Conservation (phyloP, 2,113 vertebrate species). For the Syngnathus typhle region DNA sequence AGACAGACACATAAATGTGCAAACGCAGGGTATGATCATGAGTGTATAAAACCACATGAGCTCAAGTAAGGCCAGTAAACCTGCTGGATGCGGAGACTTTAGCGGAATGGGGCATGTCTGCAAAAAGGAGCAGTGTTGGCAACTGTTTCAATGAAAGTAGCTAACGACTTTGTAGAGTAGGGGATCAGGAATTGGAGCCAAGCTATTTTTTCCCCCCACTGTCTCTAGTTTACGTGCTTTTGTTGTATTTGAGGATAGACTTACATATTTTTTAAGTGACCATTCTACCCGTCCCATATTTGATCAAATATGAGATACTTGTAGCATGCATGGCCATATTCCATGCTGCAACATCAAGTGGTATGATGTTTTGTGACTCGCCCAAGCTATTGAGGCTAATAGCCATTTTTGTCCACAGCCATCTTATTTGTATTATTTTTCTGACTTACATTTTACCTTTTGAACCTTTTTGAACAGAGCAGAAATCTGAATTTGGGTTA, state of each 20-base stretch:
- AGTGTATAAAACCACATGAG: conserved; percentile 33
- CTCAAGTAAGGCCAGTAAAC: conserved; percentile 29
- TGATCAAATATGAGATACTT: not conserved
- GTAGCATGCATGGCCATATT: not conserved
- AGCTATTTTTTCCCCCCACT: not conserved
- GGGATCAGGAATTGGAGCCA: not conserved
- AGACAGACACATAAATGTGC: conserved; percentile 18
- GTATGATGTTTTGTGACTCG: too few relatives aligned
- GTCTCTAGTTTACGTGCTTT: not conserved
- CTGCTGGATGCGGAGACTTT: conserved; percentile 40
- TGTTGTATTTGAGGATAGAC: not conserved
- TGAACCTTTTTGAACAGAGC: not conserved
- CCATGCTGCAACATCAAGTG: not conserved
- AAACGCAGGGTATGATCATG: conserved; percentile 19
- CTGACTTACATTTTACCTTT: too few relatives aligned
- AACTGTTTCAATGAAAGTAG: conserved; percentile 49
- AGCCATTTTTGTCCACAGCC: too few relatives aligned
- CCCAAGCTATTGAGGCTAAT: too few relatives aligned
- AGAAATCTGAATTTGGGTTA: not conserved
- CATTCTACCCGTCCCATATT: not conserved
- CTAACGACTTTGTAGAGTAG: conserved; percentile 6
- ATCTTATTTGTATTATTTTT: too few relatives aligned
- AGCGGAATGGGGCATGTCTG: conserved; percentile 38
- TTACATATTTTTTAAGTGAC: not conserved
- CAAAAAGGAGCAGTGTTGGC: conserved; percentile 39